Evolutionary conservation across 2,888 invertebrate species (phyloP), one percentile per base, ranked within the genome.

Genomic region (Pecten maximus): DNA sequence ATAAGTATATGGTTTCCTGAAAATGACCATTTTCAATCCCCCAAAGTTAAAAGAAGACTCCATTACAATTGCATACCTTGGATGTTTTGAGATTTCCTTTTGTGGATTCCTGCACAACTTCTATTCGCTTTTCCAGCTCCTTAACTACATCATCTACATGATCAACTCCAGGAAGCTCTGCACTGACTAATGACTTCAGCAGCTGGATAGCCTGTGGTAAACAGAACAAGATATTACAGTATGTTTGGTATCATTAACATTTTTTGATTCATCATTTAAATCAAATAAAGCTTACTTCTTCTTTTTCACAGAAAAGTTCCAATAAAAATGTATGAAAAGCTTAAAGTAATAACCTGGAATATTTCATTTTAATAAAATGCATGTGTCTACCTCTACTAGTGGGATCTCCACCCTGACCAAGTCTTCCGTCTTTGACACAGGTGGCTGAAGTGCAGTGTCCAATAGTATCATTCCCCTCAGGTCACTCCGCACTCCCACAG

Each of bases 401-500:
- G 98, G 98, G 94, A 99, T 97, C 97, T 99, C 99, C 94, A 99
- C 97, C 96, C 98, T 98, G 94, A 99, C 98, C 94, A 97, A 97
- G 96, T 98, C 98, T 95, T 98, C 98, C 89, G 98, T 97, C 95
- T 98, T 98, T 89, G 97, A 97, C 92, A 98, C 97, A 89, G 98
- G 98, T 92, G 98, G 98, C 97, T 99, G 99, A 91, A 99, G 97
- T 95, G 98, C 98, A 89, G 99, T 98, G 96, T 99, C 98, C 95
- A 99, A 97, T 91, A 99, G 97, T 89, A 99, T 97, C 90, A 99
- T 98, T 92, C 99, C 99, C 97, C 98, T 99, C 97, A 99, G 98
- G 97, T 99, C 99, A 90, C 98, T 98, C 92, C 99, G 98, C 92
- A 98, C 98, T 93, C 98, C 98, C 94, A 99, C 97, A 93, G 98